Percentiles rank a stretch among this genome's conserved stretches.
phyloP scores from a whole-genome alignment of 1,140 invertebrate species.

The Lerema accius region DNA sequence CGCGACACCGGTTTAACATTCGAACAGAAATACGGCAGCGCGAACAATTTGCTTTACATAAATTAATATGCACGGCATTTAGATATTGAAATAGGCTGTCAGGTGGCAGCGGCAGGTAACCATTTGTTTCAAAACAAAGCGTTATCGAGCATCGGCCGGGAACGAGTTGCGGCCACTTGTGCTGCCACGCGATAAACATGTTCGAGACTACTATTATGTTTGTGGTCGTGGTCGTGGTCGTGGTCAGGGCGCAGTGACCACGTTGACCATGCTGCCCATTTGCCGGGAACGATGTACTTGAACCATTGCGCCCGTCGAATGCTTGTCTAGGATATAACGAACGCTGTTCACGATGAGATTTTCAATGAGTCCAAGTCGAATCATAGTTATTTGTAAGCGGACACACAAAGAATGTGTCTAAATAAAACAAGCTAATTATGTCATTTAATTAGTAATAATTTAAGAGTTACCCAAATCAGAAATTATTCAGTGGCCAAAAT shows the following conservation, averaged over 20 bases:
- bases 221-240: no score
- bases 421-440: no score
- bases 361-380: background rate
- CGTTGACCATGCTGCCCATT: no score
- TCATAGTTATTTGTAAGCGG: background rate
- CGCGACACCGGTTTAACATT: background rate
- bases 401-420: no score
- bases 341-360: background rate
- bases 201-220: no score
- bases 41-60: constrained; percentile 26
- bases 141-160: constrained; percentile 22
- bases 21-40: constrained; percentile 8
- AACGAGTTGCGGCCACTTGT: no score
- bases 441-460: no score
- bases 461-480: no score
- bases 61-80: constrained; percentile 33
- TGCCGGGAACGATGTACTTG: no score
- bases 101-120: constrained; percentile 3
- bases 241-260: background rate
- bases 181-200: no score
- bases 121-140: constrained; percentile 32
- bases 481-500: no score
- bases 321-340: background rate
- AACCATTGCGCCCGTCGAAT: background rate
- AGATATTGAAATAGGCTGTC: constrained; percentile 21